A percentile compares a stretch with the other conserved stretches of the same genome.
Evolutionary conservation across 1,140 invertebrate genomes (phyloP).

Genomic region (Drosophila serrata): DNA sequence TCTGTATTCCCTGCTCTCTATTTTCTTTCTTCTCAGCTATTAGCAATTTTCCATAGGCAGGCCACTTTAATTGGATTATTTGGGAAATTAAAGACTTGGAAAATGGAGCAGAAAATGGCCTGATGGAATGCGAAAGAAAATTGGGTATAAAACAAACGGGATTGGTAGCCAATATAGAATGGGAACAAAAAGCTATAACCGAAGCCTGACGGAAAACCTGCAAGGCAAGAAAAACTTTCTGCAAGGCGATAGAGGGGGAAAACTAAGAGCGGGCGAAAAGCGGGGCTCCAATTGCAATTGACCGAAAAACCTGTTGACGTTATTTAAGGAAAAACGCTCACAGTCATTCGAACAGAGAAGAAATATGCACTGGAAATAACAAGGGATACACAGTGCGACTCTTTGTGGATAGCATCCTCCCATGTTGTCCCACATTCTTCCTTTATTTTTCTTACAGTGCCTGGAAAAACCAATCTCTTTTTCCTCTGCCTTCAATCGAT

Average conservation of each 20-base stretch:
- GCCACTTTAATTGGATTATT: conserved; percentile 16
- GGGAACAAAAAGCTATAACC: conserved; percentile 9
- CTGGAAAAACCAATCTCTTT: conserved; percentile 14
- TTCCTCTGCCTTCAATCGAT: conserved; percentile 1
- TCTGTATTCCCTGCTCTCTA: not conserved
- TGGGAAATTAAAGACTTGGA: conserved; percentile 4
- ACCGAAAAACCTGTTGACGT: conserved; percentile 45
- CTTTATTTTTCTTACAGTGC: conserved; percentile 1
- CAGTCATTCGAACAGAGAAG: not conserved
- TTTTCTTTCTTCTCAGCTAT: conserved; percentile 12
- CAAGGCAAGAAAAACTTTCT: conserved; percentile 30
- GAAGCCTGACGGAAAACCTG: conserved; percentile 17
- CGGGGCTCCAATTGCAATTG: conserved; percentile 32
- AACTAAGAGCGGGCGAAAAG: not conserved
- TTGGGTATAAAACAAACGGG: conserved; percentile 23
- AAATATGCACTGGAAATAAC: conserved; percentile 6
- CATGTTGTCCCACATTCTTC: not conserved
- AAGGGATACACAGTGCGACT: not conserved
- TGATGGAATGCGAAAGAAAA: conserved; percentile 41
- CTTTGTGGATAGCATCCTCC: not conserved
- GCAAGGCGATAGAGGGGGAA: not conserved
- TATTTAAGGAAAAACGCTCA: conserved; percentile 40
- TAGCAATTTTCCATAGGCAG: conserved; percentile 9
- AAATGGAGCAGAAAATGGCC: conserved; percentile 14
- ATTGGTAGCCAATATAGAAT: conserved; percentile 12